Percentiles rank a stretch among this genome's conserved stretches.
Evolutionary conservation across 2,888 invertebrate genomes (phyloP).

Genomic region (Hirtodrosophila duncani): DNA sequence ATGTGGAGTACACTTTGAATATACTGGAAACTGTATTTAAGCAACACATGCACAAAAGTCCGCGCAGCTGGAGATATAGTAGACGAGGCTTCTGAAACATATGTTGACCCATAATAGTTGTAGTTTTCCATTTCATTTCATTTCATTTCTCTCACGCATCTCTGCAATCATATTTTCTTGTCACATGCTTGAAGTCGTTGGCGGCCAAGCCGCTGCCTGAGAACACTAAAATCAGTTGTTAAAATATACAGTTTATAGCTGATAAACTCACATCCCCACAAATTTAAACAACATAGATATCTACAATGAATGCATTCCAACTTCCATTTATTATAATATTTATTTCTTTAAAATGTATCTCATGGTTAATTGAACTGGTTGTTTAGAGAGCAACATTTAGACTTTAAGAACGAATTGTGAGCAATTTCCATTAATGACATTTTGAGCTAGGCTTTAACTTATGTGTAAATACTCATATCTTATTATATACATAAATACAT

Average conservation of each 20-base stretch:
- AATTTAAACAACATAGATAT: too few species aligned
- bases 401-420: constrained; percentile 30
- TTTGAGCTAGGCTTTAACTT: constrained; percentile 35
- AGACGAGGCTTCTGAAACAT: neutral
- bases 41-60: constrained; percentile 64
- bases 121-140: too few species aligned
- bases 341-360: constrained; percentile 23
- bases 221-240: too few species aligned
- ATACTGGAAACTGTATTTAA: constrained; percentile 79
- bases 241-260: too few species aligned
- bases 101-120: neutral
- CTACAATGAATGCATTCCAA: too few species aligned
- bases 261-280: too few species aligned
- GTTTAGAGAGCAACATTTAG: constrained; percentile 29
- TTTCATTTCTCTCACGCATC: too few species aligned
- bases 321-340: constrained; percentile 30
- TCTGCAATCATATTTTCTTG: too few species aligned
- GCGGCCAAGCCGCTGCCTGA: too few species aligned
- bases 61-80: constrained; percentile 69
- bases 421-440: constrained; percentile 33
- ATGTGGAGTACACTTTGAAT: constrained; percentile 87
- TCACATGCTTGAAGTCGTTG: too few species aligned
- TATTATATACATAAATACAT: constrained; percentile 11
- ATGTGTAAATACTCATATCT: constrained; percentile 6
- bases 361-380: constrained; percentile 39